These are phyloP conservation scores for Siniperca undulata DNA, from an alignment of 2,797 vertebrate species.

Conservation along the genomic window DNA sequence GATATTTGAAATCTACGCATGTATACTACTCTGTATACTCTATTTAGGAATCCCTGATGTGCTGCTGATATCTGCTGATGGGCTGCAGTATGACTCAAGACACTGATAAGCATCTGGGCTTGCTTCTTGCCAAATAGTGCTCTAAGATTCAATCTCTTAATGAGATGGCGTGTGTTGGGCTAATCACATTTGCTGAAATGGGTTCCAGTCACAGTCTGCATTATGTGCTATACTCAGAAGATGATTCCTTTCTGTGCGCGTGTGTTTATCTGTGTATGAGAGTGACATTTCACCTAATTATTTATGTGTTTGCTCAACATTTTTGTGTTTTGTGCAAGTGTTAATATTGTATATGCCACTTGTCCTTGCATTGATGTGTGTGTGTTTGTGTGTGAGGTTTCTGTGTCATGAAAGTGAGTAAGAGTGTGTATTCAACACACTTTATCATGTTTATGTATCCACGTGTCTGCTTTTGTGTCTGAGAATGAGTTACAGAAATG, in stretches of 20 bases:
- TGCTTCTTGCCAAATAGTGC: constrained; percentile 66
- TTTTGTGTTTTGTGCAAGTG: neutral
- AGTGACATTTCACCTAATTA: neutral
- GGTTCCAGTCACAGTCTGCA: constrained; percentile 68
- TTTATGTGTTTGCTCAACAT: neutral
- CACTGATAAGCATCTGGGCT: constrained; percentile 61
- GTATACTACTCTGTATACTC: neutral
- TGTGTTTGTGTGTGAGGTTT: neutral
- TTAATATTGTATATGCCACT: constrained; percentile 6
- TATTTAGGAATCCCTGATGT: constrained; percentile 31
- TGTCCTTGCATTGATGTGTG: neutral
- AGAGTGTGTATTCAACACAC: neutral
- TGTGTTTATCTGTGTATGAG: constrained; percentile 15
- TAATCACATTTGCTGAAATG: constrained; percentile 77
- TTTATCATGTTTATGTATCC: neutral
- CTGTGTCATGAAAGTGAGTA: neutral
- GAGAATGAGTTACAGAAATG: constrained; percentile 11
- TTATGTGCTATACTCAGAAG: constrained; percentile 57
- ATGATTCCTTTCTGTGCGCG: constrained; percentile 39
- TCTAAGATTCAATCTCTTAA: constrained; percentile 72
- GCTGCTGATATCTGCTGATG: constrained; percentile 11
- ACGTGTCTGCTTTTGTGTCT: constrained; percentile 21
- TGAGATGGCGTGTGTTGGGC: constrained; percentile 74
- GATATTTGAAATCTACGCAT: constrained; percentile 11
- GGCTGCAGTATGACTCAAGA: constrained; percentile 45